phyloP scores from a whole-genome alignment of 2,888 invertebrate genomes.

The Scotopteryx bipunctaria region DNA sequence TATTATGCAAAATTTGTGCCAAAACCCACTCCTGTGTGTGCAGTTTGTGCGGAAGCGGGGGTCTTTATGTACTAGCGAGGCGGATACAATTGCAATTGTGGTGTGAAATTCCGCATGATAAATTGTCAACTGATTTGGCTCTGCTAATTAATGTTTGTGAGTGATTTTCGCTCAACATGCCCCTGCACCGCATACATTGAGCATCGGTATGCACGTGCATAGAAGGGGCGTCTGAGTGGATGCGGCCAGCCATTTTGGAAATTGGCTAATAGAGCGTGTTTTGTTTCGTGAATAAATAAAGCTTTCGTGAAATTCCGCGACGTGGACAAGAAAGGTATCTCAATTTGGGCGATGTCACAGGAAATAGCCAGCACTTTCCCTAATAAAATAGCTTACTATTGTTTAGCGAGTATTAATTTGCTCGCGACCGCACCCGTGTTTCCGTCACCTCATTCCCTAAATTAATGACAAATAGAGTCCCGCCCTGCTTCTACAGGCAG shows the following conservation, averaged over 20 bases:
- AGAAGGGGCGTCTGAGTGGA: not conserved
- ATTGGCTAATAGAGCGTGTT: slow-evolving; percentile 2
- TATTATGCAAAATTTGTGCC: slow-evolving; percentile 75
- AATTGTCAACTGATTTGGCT: slow-evolving; percentile 62
- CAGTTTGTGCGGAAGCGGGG: slow-evolving; percentile 58
- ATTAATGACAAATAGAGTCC: slow-evolving; percentile 79
- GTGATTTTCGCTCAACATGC: slow-evolving; percentile 42
- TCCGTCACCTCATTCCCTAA: slow-evolving; percentile 78
- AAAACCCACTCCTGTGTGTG: slow-evolving; percentile 60
- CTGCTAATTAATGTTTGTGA: slow-evolving; percentile 59
- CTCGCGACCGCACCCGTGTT: slow-evolving; percentile 70
- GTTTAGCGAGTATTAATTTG: slow-evolving; percentile 67
- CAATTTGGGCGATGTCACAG: slow-evolving; percentile 8
- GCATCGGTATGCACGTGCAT: not conserved
- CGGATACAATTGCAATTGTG: slow-evolving; percentile 62
- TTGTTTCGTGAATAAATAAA: no score
- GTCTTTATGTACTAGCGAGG: slow-evolving; percentile 63
- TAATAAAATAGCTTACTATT: slow-evolving; percentile 26
- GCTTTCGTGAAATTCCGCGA: not conserved
- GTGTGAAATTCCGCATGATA: slow-evolving; percentile 58
- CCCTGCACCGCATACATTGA: slow-evolving; percentile 8
- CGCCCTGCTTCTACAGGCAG: slow-evolving; percentile 52
- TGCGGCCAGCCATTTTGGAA: slow-evolving; percentile 5
- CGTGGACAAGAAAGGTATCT: not conserved
- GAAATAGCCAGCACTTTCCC: slow-evolving; percentile 16